Conservation (phyloP, 1,140 invertebrate genomes). For the Andrena cerasifolii region DNA sequence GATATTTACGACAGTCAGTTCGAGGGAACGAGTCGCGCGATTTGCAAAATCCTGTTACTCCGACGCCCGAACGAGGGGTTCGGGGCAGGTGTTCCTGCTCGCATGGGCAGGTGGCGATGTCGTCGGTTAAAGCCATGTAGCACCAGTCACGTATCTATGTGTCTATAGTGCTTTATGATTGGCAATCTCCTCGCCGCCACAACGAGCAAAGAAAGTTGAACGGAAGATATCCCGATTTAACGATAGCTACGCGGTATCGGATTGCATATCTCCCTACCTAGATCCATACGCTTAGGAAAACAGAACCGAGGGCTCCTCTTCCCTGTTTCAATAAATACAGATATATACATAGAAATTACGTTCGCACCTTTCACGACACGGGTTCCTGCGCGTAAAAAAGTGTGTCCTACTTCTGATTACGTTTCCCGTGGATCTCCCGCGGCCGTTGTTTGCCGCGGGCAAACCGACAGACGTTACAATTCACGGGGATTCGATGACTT, state of each 20-base stretch:
- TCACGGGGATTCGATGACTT: background rate
- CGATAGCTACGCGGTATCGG: no score
- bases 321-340: background rate
- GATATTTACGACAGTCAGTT: background rate
- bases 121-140: background rate
- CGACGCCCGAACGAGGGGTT: background rate
- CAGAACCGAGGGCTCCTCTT: no score
- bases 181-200: background rate
- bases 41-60: background rate
- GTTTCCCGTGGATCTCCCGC: background rate
- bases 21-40: background rate
- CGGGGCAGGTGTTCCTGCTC: slow-evolving; percentile 8
- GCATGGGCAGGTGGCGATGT: slow-evolving; percentile 10
- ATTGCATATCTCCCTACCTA: no score
- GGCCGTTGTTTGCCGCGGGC: background rate
- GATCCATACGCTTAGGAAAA: no score
- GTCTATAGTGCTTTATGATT: background rate
- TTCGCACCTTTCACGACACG: background rate
- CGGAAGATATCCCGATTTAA: no score
- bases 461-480: background rate
- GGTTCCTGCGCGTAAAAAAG: background rate
- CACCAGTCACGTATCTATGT: background rate
- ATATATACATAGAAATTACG: background rate
- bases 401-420: background rate
- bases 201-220: background rate